Evolutionary conservation across 2,888 invertebrate species (phyloP).

Genomic region (Sipunculus nudus): DNA sequence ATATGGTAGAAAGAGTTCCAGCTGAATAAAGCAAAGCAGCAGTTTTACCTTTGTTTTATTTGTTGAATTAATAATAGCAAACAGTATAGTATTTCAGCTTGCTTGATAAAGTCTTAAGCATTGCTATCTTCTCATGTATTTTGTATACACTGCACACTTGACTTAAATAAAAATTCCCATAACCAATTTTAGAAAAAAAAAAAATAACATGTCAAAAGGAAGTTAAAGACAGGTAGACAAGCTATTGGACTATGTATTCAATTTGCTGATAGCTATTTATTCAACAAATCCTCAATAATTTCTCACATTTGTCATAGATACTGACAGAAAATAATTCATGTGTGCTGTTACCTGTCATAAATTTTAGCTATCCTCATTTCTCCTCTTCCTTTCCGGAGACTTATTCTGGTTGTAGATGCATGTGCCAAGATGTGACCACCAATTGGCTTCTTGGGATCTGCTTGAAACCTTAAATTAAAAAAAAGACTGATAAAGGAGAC

Average conservation of each 20-base stretch:
- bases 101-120: no score
- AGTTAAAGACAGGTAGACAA: neutral
- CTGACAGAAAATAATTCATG: no score
- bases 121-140: no score
- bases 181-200: neutral
- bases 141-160: no score
- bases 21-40: no score
- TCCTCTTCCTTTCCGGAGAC: slow-evolving; percentile 77
- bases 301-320: no score
- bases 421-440: slow-evolving; percentile 85
- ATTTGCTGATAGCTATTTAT: slow-evolving; percentile 4
- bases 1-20: no score
- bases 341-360: slow-evolving; percentile 73
- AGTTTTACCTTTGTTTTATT: no score
- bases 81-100: no score
- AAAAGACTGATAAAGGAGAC: no score
- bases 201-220: neutral
- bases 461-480: slow-evolving; percentile 68
- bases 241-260: neutral
- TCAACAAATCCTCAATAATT: no score
- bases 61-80: no score
- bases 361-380: slow-evolving; percentile 81
- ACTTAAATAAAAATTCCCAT: neutral
- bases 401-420: slow-evolving; percentile 80
- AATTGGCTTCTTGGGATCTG: slow-evolving; percentile 81